A percentile compares a stretch with the other conserved stretches of the same genome.
Conservation (phyloP, 2,113 vertebrate genomes). For the Tamias sibiricus region DNA sequence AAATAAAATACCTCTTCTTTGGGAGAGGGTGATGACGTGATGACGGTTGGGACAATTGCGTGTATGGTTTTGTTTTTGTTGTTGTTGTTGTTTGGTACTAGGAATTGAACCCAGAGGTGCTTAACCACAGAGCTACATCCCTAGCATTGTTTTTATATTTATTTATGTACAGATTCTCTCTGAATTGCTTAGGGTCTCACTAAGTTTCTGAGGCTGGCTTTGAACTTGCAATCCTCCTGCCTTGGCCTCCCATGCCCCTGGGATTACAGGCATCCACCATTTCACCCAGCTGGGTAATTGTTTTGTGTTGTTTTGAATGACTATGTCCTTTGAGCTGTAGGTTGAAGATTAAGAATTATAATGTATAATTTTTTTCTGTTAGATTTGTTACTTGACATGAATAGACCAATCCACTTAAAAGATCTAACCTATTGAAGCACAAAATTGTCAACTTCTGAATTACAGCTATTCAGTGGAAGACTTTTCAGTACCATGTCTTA, state of each 20-base stretch:
- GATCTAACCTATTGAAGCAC: neutral
- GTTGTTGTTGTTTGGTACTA: no score
- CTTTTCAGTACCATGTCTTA: constrained; percentile 12
- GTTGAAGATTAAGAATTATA: neutral
- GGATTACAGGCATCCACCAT: no score
- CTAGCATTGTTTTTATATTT: no score
- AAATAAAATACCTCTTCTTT: neutral
- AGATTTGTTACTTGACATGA: neutral
- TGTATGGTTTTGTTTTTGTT: no score
- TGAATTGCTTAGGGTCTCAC: no score
- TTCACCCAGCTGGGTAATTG: no score
- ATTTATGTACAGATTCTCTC: no score
- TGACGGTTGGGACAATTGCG: neutral
- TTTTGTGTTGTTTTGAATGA: neutral
- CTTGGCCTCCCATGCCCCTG: no score
- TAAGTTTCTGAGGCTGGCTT: no score
- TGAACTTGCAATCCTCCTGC: no score
- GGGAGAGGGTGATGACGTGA: neutral
- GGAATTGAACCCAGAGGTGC: no score
- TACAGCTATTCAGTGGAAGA: neutral
- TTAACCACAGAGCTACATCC: no score
- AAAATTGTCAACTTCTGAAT: constrained; percentile 26
- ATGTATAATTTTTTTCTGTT: neutral
- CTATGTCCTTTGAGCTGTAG: neutral
- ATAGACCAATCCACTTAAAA: constrained; percentile 20